These are phyloP conservation scores for Pachyuromys duprasi DNA, from an alignment of 2,797 vertebrate species.

Conservation along the genomic window DNA sequence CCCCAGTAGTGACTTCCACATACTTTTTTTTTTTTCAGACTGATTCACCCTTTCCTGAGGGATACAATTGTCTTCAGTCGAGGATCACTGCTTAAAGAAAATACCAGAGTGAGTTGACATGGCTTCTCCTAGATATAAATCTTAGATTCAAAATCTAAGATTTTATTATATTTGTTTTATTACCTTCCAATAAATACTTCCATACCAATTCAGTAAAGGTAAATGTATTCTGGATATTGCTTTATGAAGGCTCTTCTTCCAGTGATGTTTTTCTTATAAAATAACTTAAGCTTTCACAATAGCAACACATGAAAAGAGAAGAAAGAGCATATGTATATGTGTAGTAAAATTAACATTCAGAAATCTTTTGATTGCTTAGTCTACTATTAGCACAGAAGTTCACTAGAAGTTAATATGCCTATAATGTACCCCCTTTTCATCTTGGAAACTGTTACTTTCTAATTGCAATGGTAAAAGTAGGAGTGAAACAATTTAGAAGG, in stretches of 20 bases:
- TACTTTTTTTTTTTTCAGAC: neutral
- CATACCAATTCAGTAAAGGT: neutral
- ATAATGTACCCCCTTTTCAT: neutral
- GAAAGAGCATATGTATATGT: neutral
- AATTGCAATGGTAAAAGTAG: slow-evolving; percentile 10
- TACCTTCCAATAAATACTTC: neutral
- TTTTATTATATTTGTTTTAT: neutral
- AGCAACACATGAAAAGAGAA: neutral
- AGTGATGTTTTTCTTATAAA: neutral
- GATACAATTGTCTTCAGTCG: neutral
- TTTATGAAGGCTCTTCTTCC: neutral
- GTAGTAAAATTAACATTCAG: neutral
- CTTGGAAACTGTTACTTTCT: slow-evolving; percentile 26
- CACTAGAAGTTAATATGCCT: neutral
- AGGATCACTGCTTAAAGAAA: neutral
- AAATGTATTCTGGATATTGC: neutral
- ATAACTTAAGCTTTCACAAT: neutral
- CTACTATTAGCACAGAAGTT: neutral
- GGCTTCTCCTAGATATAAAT: neutral
- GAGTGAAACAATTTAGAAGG: neutral
- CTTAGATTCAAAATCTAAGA: too few species aligned
- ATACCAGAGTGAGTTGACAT: neutral
- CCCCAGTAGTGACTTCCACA: neutral
- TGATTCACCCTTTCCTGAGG: neutral
- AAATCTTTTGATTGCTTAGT: neutral